phyloP scores from a whole-genome alignment of 2,797 vertebrate species.

The Toxotes lorentzi region DNA sequence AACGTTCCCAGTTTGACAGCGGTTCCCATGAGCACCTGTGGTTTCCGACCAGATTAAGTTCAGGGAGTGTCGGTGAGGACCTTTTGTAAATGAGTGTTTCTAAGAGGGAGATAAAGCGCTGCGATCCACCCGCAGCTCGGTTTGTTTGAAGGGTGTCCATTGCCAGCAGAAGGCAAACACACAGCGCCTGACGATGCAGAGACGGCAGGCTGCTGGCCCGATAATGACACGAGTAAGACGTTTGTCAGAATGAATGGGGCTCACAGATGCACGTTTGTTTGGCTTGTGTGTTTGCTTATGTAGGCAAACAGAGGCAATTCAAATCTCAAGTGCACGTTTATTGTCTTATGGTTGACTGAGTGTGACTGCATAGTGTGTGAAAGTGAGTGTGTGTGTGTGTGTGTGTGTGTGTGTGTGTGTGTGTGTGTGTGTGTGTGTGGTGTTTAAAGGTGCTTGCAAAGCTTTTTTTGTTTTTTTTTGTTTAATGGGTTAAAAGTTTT shows the following conservation, averaged over 20 bases:
- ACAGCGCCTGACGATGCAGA: not conserved
- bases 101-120: slow-evolving; percentile 8
- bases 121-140: slow-evolving; percentile 24
- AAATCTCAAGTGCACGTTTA: slow-evolving; percentile 58
- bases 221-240: slow-evolving; percentile 50
- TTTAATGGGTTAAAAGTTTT: slow-evolving; percentile 37
- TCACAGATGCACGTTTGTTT: slow-evolving; percentile 32
- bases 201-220: not conserved
- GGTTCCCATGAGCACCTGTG: slow-evolving; percentile 34
- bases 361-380: slow-evolving; percentile 9
- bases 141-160: slow-evolving; percentile 42
- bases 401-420: slow-evolving; percentile 4
- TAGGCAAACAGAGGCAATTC: slow-evolving; percentile 24
- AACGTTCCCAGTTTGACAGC: slow-evolving; percentile 24
- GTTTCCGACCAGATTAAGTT: slow-evolving; percentile 38
- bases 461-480: slow-evolving; percentile 7
- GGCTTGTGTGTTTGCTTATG: not conserved
- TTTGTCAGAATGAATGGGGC: slow-evolving; percentile 35
- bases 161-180: slow-evolving; percentile 38
- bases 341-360: slow-evolving; percentile 41
- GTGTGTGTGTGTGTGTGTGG: slow-evolving; percentile 9
- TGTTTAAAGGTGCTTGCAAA: slow-evolving; percentile 19
- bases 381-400: slow-evolving; percentile 1
- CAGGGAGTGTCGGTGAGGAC: slow-evolving; percentile 14
- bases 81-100: slow-evolving; percentile 42